Evolutionary conservation across 2,888 invertebrate species (phyloP).

Genomic region (Apodemia zela): DNA sequence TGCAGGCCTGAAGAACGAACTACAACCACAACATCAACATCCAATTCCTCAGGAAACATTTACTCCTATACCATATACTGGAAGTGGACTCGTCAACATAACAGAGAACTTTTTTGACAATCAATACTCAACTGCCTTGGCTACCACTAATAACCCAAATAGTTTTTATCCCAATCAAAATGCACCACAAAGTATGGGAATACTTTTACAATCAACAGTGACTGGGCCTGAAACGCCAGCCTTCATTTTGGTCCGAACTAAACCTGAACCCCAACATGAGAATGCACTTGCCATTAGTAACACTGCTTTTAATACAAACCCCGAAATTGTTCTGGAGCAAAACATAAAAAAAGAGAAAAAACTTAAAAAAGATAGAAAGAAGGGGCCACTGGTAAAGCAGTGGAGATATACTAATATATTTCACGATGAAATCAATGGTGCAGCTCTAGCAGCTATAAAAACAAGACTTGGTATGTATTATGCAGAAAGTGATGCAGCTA

Average conservation of each 20-base stretch:
- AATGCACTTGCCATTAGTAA: slow-evolving; percentile 52
- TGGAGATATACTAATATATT: slow-evolving; percentile 80
- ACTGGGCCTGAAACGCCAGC: slow-evolving; percentile 56
- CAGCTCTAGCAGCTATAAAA: slow-evolving; percentile 74
- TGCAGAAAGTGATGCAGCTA: slow-evolving; percentile 71
- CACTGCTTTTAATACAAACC: slow-evolving; percentile 44
- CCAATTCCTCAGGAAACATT: slow-evolving; percentile 54
- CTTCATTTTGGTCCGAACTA: slow-evolving; percentile 67
- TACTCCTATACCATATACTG: slow-evolving; percentile 62
- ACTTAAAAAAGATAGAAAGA: slow-evolving; percentile 65
- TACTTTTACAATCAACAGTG: slow-evolving; percentile 61
- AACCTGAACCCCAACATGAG: slow-evolving; percentile 60
- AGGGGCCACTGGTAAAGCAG: slow-evolving; percentile 74
- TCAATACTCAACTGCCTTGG: slow-evolving; percentile 64
- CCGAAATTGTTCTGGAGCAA: slow-evolving; percentile 40
- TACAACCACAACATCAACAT: slow-evolving; percentile 38
- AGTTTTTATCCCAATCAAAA: slow-evolving; percentile 72
- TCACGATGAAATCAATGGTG: slow-evolving; percentile 78
- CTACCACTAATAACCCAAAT: slow-evolving; percentile 51
- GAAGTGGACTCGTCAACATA: slow-evolving; percentile 69
- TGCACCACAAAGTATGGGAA: slow-evolving; percentile 66
- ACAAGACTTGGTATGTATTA: slow-evolving; percentile 75
- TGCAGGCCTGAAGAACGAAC: slow-evolving; percentile 44
- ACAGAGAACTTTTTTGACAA: slow-evolving; percentile 76
- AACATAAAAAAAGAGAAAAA: slow-evolving; percentile 48